These are phyloP conservation scores for Chalcosyrphus nemorum DNA, from an alignment of 2,888 invertebrate species.

Conservation along the genomic window DNA sequence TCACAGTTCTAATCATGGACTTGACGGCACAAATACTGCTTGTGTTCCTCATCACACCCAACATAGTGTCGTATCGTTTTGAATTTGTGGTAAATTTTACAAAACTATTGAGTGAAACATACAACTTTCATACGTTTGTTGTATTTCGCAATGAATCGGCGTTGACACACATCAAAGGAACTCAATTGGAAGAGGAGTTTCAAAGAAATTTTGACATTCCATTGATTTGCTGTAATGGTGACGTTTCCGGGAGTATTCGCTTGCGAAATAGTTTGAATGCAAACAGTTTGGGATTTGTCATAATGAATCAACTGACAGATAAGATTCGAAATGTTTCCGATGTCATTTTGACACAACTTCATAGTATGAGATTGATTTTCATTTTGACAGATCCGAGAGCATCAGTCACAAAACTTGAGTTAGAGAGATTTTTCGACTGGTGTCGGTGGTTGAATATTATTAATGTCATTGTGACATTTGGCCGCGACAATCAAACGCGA, in stretches of 20 bases:
- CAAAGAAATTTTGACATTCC: slow-evolving; percentile 30
- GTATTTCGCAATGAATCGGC: slow-evolving; percentile 30
- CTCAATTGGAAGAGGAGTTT: slow-evolving; percentile 14
- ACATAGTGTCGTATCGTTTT: slow-evolving; percentile 19
- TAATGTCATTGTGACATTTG: slow-evolving; percentile 67
- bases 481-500: not conserved
- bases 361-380: slow-evolving; percentile 72
- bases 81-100: slow-evolving; percentile 54
- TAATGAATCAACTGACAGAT: slow-evolving; percentile 67
- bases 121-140: slow-evolving; percentile 33
- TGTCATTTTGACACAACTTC: slow-evolving; percentile 60
- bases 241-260: slow-evolving; percentile 38
- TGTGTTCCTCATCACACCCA: not conserved
- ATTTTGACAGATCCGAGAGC: slow-evolving; percentile 19
- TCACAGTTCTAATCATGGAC: slow-evolving; percentile 13
- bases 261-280: slow-evolving; percentile 54
- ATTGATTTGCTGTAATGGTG: slow-evolving; percentile 37
- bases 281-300: slow-evolving; percentile 70
- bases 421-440: slow-evolving; percentile 71
- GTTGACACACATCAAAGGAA: not conserved
- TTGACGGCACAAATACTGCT: not conserved
- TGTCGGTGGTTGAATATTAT: slow-evolving; percentile 73
- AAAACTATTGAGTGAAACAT: not conserved
- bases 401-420: not conserved
- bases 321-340: slow-evolving; percentile 58